Conservation (phyloP, 1,140 invertebrate genomes). For the Metaphire vulgaris region DNA sequence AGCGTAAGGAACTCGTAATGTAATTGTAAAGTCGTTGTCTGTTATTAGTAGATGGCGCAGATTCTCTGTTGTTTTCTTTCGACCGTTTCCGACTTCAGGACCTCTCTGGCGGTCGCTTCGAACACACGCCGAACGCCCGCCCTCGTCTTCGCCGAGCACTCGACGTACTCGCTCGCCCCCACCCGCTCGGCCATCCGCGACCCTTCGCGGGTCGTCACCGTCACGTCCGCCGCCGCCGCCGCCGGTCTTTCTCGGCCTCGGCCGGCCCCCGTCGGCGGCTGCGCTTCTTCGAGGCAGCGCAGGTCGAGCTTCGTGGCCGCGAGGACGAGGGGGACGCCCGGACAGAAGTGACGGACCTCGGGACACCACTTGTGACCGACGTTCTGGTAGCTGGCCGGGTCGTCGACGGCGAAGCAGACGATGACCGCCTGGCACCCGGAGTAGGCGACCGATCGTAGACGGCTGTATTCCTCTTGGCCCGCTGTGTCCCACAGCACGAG, state of each 20-base stretch:
- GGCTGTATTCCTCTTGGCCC: constrained; percentile 18
- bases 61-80: neutral
- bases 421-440: constrained; percentile 76
- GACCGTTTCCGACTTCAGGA: neutral
- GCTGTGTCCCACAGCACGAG: constrained; percentile 12
- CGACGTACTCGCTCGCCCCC: constrained; percentile 8
- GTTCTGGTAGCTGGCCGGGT: constrained; percentile 47
- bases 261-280: neutral
- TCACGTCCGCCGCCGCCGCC: neutral
- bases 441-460: constrained; percentile 71
- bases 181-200: constrained; percentile 6
- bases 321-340: constrained; percentile 49
- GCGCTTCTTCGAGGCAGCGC: constrained; percentile 52
- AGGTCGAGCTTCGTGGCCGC: constrained; percentile 58
- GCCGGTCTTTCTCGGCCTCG: neutral
- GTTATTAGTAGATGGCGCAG: neutral
- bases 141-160: constrained; percentile 25
- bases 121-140: constrained; percentile 19
- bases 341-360: constrained; percentile 51
- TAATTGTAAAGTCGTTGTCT: no score
- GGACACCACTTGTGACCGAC: constrained; percentile 40
- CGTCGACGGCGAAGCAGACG: constrained; percentile 49
- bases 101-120: constrained; percentile 5
- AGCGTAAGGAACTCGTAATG: no score
- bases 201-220: constrained; percentile 5